These are phyloP conservation scores for Leistus spinibarbis DNA, from an alignment of 2,888 invertebrate genomes.

Conservation along the genomic window DNA sequence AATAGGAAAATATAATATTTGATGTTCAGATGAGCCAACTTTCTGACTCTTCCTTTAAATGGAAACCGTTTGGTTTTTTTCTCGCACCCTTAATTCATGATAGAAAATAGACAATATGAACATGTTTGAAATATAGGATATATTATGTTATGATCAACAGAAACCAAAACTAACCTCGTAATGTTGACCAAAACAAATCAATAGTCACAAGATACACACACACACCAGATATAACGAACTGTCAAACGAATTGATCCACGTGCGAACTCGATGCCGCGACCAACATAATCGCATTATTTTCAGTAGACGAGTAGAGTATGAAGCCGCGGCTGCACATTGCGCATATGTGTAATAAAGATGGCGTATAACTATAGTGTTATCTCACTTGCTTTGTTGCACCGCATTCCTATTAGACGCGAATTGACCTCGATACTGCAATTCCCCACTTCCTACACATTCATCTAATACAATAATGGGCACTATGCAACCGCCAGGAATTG, in stretches of 20 bases:
- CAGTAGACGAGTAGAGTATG: background rate
- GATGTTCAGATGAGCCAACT: too few relatives aligned
- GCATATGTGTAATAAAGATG: background rate
- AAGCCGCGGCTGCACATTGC: background rate
- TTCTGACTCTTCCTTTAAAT: too few relatives aligned
- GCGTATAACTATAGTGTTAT: background rate
- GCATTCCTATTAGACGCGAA: conserved; percentile 27
- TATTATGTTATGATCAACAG: background rate
- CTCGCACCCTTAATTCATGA: too few relatives aligned
- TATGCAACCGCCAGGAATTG: background rate
- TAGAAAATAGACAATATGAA: background rate
- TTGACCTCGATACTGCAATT: conserved; percentile 35
- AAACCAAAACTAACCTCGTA: background rate
- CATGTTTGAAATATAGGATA: background rate
- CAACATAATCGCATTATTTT: too few relatives aligned
- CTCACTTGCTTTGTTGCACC: conserved; percentile 6
- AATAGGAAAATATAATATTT: too few relatives aligned
- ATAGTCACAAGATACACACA: background rate
- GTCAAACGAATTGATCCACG: background rate
- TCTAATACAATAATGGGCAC: background rate
- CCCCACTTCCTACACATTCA: background rate
- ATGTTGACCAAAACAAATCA: background rate
- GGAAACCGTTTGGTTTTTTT: too few relatives aligned
- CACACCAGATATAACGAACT: background rate
- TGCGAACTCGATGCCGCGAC: background rate